Conservation (phyloP, 2,888 invertebrate species). For the Automeris io region DNA sequence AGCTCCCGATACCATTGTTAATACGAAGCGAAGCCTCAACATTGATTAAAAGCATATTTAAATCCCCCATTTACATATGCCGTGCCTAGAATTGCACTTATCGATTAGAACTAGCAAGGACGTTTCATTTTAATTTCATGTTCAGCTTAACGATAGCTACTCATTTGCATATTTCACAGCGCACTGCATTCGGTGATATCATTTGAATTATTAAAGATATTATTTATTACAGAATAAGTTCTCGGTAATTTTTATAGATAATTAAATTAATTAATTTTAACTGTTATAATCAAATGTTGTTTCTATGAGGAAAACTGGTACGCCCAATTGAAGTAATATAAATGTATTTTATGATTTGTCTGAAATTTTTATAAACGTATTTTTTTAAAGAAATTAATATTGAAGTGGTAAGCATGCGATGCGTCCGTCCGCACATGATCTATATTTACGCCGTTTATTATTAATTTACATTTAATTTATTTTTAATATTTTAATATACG, state of each 20-base stretch:
- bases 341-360: too few species aligned
- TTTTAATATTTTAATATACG: too few species aligned
- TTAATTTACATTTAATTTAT: too few species aligned
- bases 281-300: too few species aligned
- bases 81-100: conserved; percentile 65
- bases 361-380: too few species aligned
- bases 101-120: conserved; percentile 45
- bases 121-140: conserved; percentile 16
- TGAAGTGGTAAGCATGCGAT: too few species aligned
- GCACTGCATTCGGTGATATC: conserved; percentile 5
- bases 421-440: too few species aligned
- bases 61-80: conserved; percentile 64
- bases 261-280: neutral
- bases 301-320: too few species aligned
- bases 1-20: conserved; percentile 63
- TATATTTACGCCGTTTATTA: too few species aligned
- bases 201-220: conserved; percentile 1
- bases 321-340: too few species aligned
- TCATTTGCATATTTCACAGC: conserved; percentile 11
- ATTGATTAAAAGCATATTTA: conserved; percentile 70
- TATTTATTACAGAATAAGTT: too few species aligned
- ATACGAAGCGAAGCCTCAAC: conserved; percentile 38
- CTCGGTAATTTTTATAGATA: neutral
- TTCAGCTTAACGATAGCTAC: conserved; percentile 13
- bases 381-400: too few species aligned